Evolutionary conservation across 2,888 invertebrate species (phyloP).

Genomic region (Caradrina kadenii): DNA sequence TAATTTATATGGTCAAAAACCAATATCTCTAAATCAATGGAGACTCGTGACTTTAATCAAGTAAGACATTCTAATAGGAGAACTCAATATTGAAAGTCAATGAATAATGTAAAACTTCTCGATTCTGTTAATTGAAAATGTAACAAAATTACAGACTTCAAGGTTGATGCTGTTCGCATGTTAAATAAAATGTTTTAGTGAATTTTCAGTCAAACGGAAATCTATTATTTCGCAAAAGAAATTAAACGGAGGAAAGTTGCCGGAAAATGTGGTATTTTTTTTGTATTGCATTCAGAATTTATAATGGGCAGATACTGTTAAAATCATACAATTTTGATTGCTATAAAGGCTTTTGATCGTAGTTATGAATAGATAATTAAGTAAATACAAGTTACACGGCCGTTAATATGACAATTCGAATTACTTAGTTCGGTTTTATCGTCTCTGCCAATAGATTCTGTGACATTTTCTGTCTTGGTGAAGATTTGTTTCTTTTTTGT

Average conservation of each 20-base stretch:
- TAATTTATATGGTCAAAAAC: constrained; percentile 2
- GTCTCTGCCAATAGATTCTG: no score
- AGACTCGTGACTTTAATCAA: constrained; percentile 23
- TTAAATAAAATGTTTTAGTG: constrained; percentile 42
- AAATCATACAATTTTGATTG: no score
- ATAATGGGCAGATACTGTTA: no score
- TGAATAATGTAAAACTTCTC: constrained; percentile 54
- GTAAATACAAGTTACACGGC: no score
- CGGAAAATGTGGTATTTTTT: neutral
- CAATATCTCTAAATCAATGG: constrained; percentile 9
- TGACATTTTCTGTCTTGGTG: no score
- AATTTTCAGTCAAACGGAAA: constrained; percentile 29
- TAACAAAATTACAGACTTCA: constrained; percentile 38
- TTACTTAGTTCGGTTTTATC: no score
- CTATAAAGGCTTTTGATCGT: no score
- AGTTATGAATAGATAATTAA: no score
- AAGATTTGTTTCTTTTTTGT: no score
- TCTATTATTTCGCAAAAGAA: constrained; percentile 11
- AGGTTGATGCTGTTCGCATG: constrained; percentile 26
- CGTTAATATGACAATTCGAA: no score
- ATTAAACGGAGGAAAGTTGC: neutral
- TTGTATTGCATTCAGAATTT: neutral
- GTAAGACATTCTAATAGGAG: constrained; percentile 24
- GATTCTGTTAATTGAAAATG: constrained; percentile 47
- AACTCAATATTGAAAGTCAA: constrained; percentile 36